Evolutionary conservation across 1,140 invertebrate genomes (phyloP), one percentile per base, ranked within the genome.

Genomic region (Pararge aegeria): DNA sequence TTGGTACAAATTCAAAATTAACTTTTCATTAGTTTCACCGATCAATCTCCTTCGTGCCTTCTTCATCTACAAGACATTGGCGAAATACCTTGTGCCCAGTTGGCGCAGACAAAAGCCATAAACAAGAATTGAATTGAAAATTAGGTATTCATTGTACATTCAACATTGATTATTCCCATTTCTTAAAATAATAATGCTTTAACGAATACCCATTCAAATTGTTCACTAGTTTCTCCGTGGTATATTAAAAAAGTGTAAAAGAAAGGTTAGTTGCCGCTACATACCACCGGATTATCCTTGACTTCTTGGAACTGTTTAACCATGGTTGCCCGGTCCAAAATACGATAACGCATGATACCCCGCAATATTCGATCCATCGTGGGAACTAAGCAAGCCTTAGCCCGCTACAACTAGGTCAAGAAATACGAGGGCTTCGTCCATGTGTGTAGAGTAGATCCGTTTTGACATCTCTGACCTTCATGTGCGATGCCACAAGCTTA

Each of bases 291-390:
- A 91, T 97, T 93, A 89, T 97, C 94, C 79, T 92, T 93, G 61
- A 98, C 96, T 93, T 95, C 91, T 86, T 96, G 89, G 87, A 98
- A 98, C 85, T 98, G 96, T 87, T 97, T 93, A 12, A 98, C 95
- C 96, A 98, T 97, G 78, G 92, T 94, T 62, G 94, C 93, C 64
- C 95, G 92, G 58, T 95, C 94, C 30, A 95, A 94, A 51, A 94
- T 91, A 46, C 96, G 92, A 87, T 97, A 98, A 79, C 94, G 93
- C 94, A 97, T 96, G 51, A 98, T 95, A 27, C 97, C 97, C 83
- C 94, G 93, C 48, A 98, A 90, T 80, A 98, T 95, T 83, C 94
- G 93, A 74, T 97, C 95, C 95, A 97, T 97, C 58, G 52, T 78
- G 20, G 2, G 44, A n/a, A 50, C 64, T 50, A 53, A 51, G 27